Conservation (phyloP, 2,888 invertebrate species). For the Amaurobius ferox region DNA sequence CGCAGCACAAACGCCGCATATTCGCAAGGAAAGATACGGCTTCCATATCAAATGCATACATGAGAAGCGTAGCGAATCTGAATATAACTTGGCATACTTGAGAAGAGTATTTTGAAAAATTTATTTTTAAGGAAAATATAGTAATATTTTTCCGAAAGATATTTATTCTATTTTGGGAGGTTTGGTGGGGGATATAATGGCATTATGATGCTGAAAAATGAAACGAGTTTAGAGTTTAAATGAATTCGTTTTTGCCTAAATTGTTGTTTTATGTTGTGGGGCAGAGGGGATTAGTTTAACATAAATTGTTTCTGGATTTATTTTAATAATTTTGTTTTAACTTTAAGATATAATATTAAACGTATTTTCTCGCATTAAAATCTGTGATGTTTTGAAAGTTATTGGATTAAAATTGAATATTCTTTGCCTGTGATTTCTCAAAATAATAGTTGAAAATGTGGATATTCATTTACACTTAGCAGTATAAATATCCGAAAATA, state of each 20-base stretch:
- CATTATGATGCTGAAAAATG: background rate
- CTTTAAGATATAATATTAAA: too few species aligned
- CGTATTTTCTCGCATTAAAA: too few species aligned
- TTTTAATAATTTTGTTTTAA: too few species aligned
- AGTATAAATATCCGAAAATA: too few species aligned
- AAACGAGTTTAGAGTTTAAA: background rate
- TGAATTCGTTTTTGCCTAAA: background rate
- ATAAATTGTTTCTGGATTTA: too few species aligned
- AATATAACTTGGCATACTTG: background rate
- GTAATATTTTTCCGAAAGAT: background rate
- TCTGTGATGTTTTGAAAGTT: too few species aligned
- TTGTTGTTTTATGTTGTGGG: background rate
- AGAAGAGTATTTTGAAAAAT: background rate
- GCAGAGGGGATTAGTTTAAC: too few species aligned
- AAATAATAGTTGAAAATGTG: too few species aligned
- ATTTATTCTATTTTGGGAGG: background rate
- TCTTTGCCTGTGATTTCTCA: too few species aligned
- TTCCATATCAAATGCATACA: background rate
- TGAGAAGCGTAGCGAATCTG: background rate
- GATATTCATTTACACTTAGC: too few species aligned
- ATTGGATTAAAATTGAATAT: too few species aligned
- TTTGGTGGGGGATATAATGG: background rate
- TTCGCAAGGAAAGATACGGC: background rate
- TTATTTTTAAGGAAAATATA: background rate
- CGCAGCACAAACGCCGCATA: constrained; percentile 11